A percentile compares a stretch with the other conserved stretches of the same genome.
Conservation (phyloP, 2,113 vertebrate genomes). For the Grus americana region DNA sequence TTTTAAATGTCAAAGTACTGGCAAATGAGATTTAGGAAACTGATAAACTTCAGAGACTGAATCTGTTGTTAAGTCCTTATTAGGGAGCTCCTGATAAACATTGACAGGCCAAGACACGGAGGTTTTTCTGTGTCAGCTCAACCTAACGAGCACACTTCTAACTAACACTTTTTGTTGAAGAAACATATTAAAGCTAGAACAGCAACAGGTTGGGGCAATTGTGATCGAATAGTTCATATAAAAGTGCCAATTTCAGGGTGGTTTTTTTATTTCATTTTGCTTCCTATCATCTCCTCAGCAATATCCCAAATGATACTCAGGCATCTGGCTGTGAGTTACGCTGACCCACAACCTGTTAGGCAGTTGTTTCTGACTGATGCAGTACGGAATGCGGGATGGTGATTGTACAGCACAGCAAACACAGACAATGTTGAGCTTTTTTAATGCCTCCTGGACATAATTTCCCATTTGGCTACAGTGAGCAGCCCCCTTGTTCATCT, state of each 20-base stretch:
- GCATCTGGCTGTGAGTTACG: neutral
- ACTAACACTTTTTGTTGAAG: neutral
- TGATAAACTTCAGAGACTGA: neutral
- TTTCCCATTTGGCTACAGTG: neutral
- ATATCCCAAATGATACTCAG: no score
- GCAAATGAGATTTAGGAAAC: neutral
- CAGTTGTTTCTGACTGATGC: no score
- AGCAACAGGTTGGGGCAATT: neutral
- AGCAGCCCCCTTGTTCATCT: neutral
- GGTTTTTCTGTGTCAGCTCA: neutral
- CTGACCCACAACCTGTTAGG: accelerated
- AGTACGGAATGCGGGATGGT: accelerated
- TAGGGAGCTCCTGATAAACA: neutral
- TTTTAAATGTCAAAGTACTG: slow-evolving; percentile 29
- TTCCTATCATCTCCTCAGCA: neutral
- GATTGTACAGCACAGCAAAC: neutral
- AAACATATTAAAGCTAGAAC: neutral
- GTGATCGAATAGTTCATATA: neutral
- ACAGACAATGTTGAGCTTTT: no score
- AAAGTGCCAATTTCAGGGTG: neutral
- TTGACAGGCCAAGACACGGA: neutral
- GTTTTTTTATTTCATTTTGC: neutral
- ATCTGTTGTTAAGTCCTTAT: neutral
- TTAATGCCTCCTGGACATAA: neutral
- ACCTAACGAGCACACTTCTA: neutral